Evolutionary conservation across 2,888 invertebrate genomes (phyloP), one percentile per base, ranked within the genome.

Genomic region (Amiota communis): DNA sequence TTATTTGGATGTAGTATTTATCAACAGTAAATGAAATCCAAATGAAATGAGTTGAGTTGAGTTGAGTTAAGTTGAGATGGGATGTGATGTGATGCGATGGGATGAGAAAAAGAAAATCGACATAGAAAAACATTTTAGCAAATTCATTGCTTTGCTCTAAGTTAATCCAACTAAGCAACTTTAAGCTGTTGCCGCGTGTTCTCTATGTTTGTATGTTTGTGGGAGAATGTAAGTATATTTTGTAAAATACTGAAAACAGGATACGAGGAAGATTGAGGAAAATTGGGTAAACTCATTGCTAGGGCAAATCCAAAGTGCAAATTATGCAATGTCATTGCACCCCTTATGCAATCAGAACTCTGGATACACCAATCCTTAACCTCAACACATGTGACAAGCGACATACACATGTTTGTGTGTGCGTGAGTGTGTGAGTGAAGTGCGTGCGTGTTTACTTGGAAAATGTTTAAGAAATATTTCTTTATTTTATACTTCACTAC

Each of bases 261-360:
- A 53, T 15, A 53, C 8, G 59, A 59, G 11, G 59, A 20, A 20
- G 20, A 59, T 6, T 36, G 6, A 59, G 17, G 9, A 17, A 59
- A 17, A 10, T 9, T 59, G 57, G 57, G 36, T 36, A 36, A 36
- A 36, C 36, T 6, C 17, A 17, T 59, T 11, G 59, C 59, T 20
- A 59, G 20, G 36, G 63, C 46, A 75, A 13, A 36, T 53, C 59
- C 72, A 51, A 20, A 69, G 15, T 70, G 70, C 73, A 74, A 76
- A 78, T 72, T 75, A 65, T 61, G 73, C 74, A 47, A 65, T n/a
- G 75, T 78, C 78, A 78, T 78, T 57, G 75, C 68, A 49, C 83
- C 74, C 77, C 74, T 72, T 70, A 63, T 71, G 74, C 64, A 9
- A 13, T 61, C 23, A 78, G 76, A 74, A 73, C 75, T 12, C 23